Evolutionary conservation across 2,797 vertebrate genomes (phyloP).

Genomic region (Xyrichtys novacula): DNA sequence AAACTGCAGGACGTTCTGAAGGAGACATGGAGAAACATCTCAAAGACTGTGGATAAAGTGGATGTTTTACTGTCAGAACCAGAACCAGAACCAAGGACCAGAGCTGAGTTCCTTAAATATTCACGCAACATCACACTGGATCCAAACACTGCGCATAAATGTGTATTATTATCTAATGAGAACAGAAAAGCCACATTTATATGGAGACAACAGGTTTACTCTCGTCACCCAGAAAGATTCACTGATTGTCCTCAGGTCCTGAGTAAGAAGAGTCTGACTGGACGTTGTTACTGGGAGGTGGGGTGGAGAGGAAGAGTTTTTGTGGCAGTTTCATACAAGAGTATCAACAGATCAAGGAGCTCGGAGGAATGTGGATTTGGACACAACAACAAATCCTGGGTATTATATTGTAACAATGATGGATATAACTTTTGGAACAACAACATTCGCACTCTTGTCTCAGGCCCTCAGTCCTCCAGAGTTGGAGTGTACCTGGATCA

Average conservation of each 20-base stretch:
- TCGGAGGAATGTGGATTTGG: not conserved
- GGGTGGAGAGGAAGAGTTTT: not conserved
- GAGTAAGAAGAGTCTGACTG: not conserved
- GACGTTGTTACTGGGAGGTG: not conserved
- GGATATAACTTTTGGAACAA: not conserved
- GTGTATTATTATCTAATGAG: not conserved
- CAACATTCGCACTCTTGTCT: not conserved
- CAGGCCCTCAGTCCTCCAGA: not conserved
- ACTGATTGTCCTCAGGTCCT: not conserved
- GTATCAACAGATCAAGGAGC: not conserved
- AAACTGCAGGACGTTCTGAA: not conserved
- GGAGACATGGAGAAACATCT: not conserved
- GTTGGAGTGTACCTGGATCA: constrained; percentile 14
- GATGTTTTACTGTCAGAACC: not conserved
- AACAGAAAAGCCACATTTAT: not conserved
- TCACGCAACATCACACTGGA: not conserved
- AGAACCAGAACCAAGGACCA: not conserved
- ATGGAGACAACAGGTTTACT: not conserved
- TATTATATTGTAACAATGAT: not conserved
- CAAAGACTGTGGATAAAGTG: not conserved
- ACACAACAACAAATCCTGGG: constrained; percentile 20
- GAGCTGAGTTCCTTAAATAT: not conserved
- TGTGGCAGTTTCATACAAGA: not conserved
- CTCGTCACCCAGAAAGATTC: not conserved
- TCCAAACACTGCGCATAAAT: not conserved